A percentile compares a stretch with the other conserved stretches of the same genome.
Conservation (phyloP, 2,113 vertebrate species). For the Lichenostomus cassidix region DNA sequence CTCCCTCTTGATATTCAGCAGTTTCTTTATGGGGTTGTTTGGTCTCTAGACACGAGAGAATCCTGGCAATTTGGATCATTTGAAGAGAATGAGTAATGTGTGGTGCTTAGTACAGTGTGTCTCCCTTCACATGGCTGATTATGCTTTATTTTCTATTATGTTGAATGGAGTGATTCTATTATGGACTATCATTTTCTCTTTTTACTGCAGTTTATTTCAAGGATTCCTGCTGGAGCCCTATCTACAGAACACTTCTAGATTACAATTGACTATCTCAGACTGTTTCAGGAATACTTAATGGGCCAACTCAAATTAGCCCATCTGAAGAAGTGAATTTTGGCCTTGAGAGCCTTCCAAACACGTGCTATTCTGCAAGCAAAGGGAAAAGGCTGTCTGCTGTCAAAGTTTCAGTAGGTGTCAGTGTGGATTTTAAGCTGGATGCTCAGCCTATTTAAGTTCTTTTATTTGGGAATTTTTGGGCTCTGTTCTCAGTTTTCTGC, state of each 20-base stretch:
- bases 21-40: conserved; percentile 38
- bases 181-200: conserved; percentile 51
- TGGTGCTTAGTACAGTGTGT: conserved; percentile 29
- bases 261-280: conserved; percentile 37
- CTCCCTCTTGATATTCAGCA: conserved; percentile 46
- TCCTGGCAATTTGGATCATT: conserved; percentile 37
- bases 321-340: conserved; percentile 29
- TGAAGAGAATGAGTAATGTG: conserved; percentile 11
- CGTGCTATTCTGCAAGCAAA: not conserved
- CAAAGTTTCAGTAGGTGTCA: conserved; percentile 53
- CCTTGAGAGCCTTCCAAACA: conserved; percentile 6
- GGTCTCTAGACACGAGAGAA: conserved; percentile 26
- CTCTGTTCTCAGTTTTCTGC: not conserved
- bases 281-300: conserved; percentile 56
- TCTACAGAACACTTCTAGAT: conserved; percentile 35
- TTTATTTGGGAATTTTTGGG: not conserved
- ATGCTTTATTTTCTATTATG: conserved; percentile 67
- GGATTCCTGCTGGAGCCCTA: conserved; percentile 48
- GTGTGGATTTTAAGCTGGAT: conserved; percentile 43
- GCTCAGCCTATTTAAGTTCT: not conserved
- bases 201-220: conserved; percentile 35
- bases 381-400: conserved; percentile 16
- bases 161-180: conserved; percentile 61
- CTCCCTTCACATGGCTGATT: conserved; percentile 49
- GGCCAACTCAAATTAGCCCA: conserved; percentile 36